Conservation (phyloP, 2,113 vertebrate genomes). For the Colinus virginianus region DNA sequence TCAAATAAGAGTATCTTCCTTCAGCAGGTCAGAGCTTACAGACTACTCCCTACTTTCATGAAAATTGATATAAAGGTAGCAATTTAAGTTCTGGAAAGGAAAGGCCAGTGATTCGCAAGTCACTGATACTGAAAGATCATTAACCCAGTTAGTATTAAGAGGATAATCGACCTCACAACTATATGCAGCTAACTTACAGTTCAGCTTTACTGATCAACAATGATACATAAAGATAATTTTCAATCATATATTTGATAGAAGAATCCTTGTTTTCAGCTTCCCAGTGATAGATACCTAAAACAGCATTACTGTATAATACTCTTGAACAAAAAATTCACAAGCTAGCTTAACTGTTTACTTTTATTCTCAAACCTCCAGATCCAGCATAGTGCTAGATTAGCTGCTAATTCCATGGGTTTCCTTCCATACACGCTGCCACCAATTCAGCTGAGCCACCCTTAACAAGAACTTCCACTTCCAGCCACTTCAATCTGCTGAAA, state of each 20-base stretch:
- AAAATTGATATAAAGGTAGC: neutral
- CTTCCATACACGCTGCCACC: neutral
- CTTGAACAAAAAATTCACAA: neutral
- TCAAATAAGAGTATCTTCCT: neutral
- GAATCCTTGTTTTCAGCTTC: neutral
- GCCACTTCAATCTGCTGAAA: neutral
- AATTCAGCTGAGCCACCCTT: neutral
- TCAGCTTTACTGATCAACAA: neutral
- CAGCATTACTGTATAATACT: neutral
- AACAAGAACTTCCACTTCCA: neutral
- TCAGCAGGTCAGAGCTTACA: neutral
- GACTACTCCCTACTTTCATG: neutral
- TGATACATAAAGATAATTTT: neutral
- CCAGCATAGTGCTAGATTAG: neutral
- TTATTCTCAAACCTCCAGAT: neutral
- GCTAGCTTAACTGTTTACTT: neutral
- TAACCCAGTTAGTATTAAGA: conserved; percentile 3
- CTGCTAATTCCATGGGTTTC: neutral
- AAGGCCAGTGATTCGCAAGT: neutral
- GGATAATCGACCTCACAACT: conserved; percentile 27
- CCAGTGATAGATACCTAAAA: neutral
- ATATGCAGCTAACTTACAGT: conserved; percentile 2
- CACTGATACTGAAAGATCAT: neutral
- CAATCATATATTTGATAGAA: neutral
- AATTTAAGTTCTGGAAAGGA: neutral